Evolutionary conservation across 2,113 vertebrate species (phyloP).

Genomic region (Eulemur rufifrons): DNA sequence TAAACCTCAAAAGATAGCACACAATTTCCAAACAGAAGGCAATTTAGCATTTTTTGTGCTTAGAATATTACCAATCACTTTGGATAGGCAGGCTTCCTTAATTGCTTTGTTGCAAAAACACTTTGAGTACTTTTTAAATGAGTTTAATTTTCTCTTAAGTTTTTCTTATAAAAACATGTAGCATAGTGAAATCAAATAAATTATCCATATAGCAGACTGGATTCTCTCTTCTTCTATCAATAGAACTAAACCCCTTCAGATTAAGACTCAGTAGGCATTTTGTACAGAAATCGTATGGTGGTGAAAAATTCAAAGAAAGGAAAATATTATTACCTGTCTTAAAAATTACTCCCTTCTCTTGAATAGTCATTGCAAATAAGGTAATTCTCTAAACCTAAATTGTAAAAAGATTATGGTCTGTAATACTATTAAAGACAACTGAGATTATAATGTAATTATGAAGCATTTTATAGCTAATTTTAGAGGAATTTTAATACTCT

Average conservation of each 20-base stretch:
- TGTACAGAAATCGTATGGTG: conserved; percentile 42
- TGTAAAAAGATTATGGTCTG: conserved; percentile 13
- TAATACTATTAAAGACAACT: conserved; percentile 57
- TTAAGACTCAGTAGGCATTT: conserved; percentile 49
- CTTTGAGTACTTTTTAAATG: conserved; percentile 81
- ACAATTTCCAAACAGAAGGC: conserved; percentile 79
- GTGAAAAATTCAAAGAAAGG: conserved; percentile 37
- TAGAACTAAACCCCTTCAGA: conserved; percentile 71
- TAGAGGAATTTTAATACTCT: neutral
- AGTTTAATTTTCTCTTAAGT: conserved; percentile 85
- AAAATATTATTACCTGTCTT: conserved; percentile 41
- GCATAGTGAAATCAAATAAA: conserved; percentile 81
- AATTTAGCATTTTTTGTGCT: conserved; percentile 79
- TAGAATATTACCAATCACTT: conserved; percentile 75
- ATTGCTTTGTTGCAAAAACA: conserved; percentile 81
- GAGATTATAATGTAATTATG: conserved; percentile 45
- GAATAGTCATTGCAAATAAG: neutral
- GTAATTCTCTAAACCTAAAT: neutral
- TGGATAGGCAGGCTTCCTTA: conserved; percentile 78
- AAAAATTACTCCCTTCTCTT: conserved; percentile 44
- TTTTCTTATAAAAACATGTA: conserved; percentile 77
- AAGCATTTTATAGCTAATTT: conserved; percentile 39
- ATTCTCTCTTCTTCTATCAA: conserved; percentile 56
- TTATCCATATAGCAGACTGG: conserved; percentile 69
- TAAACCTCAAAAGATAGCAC: conserved; percentile 79